Evolutionary conservation across 2,888 invertebrate species (phyloP).

Genomic region (Spilosoma lubricipeda): DNA sequence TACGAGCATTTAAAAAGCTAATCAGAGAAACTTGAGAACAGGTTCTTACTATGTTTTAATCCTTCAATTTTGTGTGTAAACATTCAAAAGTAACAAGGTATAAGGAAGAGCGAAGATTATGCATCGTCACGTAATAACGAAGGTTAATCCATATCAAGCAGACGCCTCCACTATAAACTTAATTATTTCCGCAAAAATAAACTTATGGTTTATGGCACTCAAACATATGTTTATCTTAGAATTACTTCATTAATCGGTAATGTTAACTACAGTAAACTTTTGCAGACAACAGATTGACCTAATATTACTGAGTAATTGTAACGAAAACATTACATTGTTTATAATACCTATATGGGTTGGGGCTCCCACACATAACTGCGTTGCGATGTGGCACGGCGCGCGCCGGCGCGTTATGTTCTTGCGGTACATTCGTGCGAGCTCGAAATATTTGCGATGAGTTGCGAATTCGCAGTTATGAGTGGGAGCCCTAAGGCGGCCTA

Average conservation of each 20-base stretch:
- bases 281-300: neutral
- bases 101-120: conserved; percentile 40
- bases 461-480: too few relatives aligned
- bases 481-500: too few relatives aligned
- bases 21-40: neutral
- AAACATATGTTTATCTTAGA: neutral
- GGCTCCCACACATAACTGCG: too few relatives aligned
- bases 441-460: too few relatives aligned
- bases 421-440: too few relatives aligned
- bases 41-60: neutral
- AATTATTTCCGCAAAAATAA: conserved; percentile 28
- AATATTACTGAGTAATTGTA: neutral
- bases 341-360: too few relatives aligned
- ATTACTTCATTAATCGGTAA: neutral
- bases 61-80: conserved; percentile 8
- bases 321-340: too few relatives aligned
- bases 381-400: too few relatives aligned
- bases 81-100: conserved; percentile 22
- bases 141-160: conserved; percentile 43
- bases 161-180: conserved; percentile 31
- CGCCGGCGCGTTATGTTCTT: too few relatives aligned
- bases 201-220: neutral
- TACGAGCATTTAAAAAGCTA: neutral
- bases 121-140: conserved; percentile 27
- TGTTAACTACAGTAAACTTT: neutral